Evolutionary conservation across 2,113 vertebrate species (phyloP).

Genomic region (Meleagris gallopavo): DNA sequence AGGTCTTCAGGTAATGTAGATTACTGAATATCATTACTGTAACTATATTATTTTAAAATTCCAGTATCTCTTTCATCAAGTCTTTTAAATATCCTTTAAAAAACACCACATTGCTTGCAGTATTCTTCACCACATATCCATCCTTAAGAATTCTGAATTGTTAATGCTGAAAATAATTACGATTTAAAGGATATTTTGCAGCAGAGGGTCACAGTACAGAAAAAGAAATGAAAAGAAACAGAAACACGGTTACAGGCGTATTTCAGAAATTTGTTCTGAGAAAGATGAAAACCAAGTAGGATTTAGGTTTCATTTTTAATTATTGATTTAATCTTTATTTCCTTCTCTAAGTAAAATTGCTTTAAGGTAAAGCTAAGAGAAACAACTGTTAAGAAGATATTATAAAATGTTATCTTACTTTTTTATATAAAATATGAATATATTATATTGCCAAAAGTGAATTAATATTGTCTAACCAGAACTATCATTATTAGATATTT

Average conservation of each 20-base stretch:
- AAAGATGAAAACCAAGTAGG: background rate
- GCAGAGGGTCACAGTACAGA: background rate
- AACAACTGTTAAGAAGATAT: background rate
- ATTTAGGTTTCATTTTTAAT: background rate
- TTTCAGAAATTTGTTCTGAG: background rate
- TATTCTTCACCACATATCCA: background rate
- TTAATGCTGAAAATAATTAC: background rate
- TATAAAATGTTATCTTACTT: background rate
- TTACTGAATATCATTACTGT: background rate
- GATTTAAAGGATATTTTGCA: background rate
- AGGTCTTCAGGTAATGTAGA: background rate
- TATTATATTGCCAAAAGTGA: background rate
- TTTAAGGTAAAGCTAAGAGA: background rate
- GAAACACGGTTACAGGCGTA: background rate
- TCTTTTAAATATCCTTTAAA: background rate
- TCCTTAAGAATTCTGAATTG: background rate
- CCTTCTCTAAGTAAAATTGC: background rate
- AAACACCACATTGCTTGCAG: background rate
- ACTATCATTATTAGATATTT: background rate
- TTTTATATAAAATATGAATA: background rate
- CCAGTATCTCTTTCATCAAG: background rate
- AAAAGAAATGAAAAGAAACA: background rate
- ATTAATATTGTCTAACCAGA: background rate
- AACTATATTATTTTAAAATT: background rate
- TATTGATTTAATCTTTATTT: background rate